Conservation (phyloP, 2,113 vertebrate species). For the Empidonax alnorum region DNA sequence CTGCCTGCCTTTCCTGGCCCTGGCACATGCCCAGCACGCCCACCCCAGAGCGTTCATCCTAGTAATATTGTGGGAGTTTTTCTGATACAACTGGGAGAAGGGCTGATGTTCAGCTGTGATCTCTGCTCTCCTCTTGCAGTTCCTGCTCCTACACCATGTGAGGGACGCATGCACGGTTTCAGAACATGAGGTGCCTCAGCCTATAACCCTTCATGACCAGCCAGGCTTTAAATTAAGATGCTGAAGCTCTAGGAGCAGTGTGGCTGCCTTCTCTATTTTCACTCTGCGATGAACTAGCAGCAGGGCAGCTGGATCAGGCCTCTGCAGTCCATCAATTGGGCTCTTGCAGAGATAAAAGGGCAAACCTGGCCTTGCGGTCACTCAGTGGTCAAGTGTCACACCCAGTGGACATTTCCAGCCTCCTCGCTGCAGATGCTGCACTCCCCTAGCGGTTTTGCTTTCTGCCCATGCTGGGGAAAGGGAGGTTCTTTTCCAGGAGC, state of each 20-base stretch:
- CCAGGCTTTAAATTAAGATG: background rate
- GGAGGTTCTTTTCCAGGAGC: background rate
- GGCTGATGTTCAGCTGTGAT: background rate
- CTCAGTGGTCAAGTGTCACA: background rate
- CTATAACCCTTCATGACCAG: background rate
- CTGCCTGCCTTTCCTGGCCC: background rate
- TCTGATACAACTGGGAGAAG: accelerated
- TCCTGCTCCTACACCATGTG: background rate
- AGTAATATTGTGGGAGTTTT: background rate
- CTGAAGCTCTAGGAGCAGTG: background rate
- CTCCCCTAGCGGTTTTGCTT: background rate
- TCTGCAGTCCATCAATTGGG: background rate
- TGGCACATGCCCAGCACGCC: accelerated
- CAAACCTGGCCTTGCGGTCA: background rate
- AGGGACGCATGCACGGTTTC: accelerated
- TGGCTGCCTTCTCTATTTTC: background rate
- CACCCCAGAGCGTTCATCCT: background rate
- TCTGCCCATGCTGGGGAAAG: background rate
- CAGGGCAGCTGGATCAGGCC: background rate
- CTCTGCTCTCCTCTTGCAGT: background rate
- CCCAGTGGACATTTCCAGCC: background rate
- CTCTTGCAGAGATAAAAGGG: background rate
- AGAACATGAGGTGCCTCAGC: accelerated
- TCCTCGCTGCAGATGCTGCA: background rate
- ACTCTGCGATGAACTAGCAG: accelerated